phyloP scores from a whole-genome alignment of 2,888 invertebrate species.

The Sphinx pinastri region DNA sequence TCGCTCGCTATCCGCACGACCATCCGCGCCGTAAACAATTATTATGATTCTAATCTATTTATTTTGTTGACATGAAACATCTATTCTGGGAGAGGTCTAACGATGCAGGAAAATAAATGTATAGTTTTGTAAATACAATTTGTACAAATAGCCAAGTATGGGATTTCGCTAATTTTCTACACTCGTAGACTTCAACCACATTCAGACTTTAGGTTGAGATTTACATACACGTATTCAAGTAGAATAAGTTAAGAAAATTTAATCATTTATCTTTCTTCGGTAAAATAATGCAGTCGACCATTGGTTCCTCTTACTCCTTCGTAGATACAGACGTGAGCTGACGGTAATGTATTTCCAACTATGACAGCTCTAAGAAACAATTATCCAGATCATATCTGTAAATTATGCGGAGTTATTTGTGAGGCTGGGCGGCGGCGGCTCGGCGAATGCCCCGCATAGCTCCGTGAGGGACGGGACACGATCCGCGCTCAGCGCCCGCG shows the following conservation, averaged over 20 bases:
- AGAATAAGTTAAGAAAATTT: no score
- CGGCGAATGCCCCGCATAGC: constrained; percentile 49
- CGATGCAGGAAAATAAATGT: not conserved
- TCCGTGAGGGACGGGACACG: constrained; percentile 50
- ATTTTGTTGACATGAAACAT: constrained; percentile 1
- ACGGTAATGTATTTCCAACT: no score
- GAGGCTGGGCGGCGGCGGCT: constrained; percentile 25
- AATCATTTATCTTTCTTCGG: no score
- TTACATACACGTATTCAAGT: no score
- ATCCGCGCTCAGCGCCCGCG: constrained; percentile 25
- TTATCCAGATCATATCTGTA: constrained; percentile 14
- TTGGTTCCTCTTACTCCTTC: no score
- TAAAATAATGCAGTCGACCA: no score
- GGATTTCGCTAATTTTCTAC: no score
- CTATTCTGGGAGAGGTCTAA: not conserved
- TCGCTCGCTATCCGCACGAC: constrained; percentile 14
- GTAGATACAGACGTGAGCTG: no score
- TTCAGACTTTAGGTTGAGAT: no score
- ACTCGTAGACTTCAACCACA: no score
- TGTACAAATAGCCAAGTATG: not conserved
- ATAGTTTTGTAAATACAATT: not conserved
- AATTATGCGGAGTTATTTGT: constrained; percentile 10
- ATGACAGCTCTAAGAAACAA: not conserved
- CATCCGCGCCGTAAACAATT: constrained; percentile 1
- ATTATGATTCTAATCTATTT: constrained; percentile 9